Evolutionary conservation across 2,888 invertebrate genomes (phyloP).

Genomic region (Archaeoteleia sp.): DNA sequence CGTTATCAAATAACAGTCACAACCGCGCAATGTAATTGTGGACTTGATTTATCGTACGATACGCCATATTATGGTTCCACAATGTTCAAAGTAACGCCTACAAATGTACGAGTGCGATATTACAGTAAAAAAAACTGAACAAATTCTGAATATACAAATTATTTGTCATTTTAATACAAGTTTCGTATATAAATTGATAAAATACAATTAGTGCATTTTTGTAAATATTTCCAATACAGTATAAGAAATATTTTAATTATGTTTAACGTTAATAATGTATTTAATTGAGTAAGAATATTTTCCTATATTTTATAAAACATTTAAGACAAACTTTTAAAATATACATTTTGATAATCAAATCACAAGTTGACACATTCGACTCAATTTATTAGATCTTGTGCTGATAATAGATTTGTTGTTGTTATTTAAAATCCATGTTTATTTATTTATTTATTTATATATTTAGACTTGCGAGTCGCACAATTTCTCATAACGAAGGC

Average conservation of each 20-base stretch:
- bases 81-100: slow-evolving; percentile 23
- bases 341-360: slow-evolving; percentile 7
- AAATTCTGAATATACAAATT: no score
- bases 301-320: no score
- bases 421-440: slow-evolving; percentile 1
- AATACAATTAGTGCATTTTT: no score
- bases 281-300: background rate
- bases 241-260: slow-evolving; percentile 8
- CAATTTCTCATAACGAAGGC: slow-evolving; percentile 4
- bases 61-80: slow-evolving; percentile 18
- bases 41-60: slow-evolving; percentile 41
- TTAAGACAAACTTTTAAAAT: no score
- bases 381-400: background rate
- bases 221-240: no score
- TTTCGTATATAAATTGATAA: no score
- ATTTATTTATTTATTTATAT: background rate
- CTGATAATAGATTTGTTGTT: background rate
- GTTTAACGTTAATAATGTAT: background rate
- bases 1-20: slow-evolving; percentile 34
- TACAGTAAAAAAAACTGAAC: no score
- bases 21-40: slow-evolving; percentile 37
- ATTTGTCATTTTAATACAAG: no score
- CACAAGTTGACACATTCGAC: slow-evolving; percentile 32
- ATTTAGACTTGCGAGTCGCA: background rate
- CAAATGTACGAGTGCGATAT: slow-evolving; percentile 18